Percentiles rank a stretch among this genome's conserved stretches.
Evolutionary conservation across 2,113 vertebrate genomes (phyloP).

Genomic region (Pomatorhinus ruficollis): DNA sequence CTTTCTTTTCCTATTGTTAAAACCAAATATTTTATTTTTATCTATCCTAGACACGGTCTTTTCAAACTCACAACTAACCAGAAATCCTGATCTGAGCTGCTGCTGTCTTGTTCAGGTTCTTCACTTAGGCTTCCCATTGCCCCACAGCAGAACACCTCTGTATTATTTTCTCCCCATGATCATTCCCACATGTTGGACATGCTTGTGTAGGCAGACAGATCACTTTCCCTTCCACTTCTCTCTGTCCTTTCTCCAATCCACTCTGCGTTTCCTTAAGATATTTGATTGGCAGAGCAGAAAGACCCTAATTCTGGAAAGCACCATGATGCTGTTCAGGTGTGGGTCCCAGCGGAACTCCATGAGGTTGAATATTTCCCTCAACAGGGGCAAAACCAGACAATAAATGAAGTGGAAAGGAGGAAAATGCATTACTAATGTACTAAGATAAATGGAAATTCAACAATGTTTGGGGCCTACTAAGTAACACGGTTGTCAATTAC

Average conservation of each 20-base stretch:
- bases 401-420: neutral
- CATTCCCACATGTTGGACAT: neutral
- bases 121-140: neutral
- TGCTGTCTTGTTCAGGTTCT: neutral
- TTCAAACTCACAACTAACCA: neutral
- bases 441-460: constrained; percentile 6
- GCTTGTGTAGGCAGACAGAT: neutral
- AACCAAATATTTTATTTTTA: neutral
- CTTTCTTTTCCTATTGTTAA: neutral
- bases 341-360: neutral
- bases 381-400: neutral
- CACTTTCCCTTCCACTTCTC: neutral
- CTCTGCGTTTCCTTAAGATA: neutral
- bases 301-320: neutral
- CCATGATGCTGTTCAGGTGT: neutral
- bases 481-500: neutral
- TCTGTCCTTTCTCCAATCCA: neutral
- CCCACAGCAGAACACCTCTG: fast-evolving
- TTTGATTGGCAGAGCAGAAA: neutral
- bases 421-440: neutral
- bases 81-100: neutral
- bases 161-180: neutral
- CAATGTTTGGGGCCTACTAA: neutral
- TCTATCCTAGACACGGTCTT: neutral
- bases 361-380: neutral